These are phyloP conservation scores for Drosophila aff. DNA, from an alignment of 1,140 invertebrate species.

Conservation along the genomic window DNA sequence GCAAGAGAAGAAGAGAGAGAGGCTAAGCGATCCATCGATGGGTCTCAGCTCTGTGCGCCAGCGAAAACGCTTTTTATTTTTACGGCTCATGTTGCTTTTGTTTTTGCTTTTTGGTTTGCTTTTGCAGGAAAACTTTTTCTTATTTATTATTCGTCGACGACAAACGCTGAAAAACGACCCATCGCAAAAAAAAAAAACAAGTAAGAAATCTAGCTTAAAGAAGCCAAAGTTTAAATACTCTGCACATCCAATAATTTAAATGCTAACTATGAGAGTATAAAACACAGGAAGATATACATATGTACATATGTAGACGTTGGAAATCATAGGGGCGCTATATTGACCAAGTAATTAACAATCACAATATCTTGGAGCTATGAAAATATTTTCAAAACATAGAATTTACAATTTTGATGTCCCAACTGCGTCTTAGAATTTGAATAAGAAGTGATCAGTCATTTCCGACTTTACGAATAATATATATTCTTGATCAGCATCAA, in stretches of 20 bases:
- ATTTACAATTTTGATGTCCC: too few species aligned
- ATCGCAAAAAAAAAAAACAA: conserved; percentile 27
- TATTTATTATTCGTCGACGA: conserved; percentile 83
- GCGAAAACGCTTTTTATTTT: conserved; percentile 77
- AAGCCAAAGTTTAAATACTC: neutral
- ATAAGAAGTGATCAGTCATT: too few species aligned
- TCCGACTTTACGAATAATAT: too few species aligned
- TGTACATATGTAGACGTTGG: too few species aligned
- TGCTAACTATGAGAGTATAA: too few species aligned
- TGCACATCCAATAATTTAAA: neutral
- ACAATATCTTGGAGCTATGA: too few species aligned
- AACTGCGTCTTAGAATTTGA: too few species aligned
- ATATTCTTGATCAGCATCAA: too few species aligned
- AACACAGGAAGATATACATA: too few species aligned
- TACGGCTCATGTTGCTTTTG: conserved; percentile 38
- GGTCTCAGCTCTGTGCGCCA: conserved; percentile 48
- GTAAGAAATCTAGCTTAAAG: neutral
- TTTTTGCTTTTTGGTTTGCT: conserved; percentile 53
- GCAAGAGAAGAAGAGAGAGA: conserved; percentile 18
- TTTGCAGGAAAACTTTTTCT: conserved; percentile 83
- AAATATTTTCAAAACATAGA: too few species aligned
- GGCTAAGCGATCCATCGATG: conserved; percentile 22
- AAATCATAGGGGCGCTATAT: too few species aligned
- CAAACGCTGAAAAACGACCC: conserved; percentile 77
- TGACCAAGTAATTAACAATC: too few species aligned